Evolutionary conservation across 2,888 invertebrate genomes (phyloP).

Genomic region (Drosophila testacea): DNA sequence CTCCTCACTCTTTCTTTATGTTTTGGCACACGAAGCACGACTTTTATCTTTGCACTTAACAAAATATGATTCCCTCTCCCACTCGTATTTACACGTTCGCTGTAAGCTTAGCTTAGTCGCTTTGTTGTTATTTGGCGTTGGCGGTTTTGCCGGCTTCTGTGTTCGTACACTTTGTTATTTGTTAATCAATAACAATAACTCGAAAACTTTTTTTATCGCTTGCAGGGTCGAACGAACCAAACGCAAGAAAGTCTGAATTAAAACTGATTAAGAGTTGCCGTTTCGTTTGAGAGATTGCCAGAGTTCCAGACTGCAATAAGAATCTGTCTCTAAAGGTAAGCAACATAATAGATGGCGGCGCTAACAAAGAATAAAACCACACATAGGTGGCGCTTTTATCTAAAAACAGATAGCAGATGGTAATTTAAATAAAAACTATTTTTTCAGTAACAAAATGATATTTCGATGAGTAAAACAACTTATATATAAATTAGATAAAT

Average conservation of each 20-base stretch:
- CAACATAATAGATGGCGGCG: too few species aligned
- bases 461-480: too few species aligned
- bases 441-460: too few species aligned
- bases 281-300: too few species aligned
- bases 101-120: conserved; percentile 45
- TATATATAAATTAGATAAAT: too few species aligned
- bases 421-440: too few species aligned
- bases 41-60: conserved; percentile 55
- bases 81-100: conserved; percentile 54
- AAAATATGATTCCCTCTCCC: conserved; percentile 49
- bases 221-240: conserved; percentile 31
- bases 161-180: conserved; percentile 48
- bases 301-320: too few species aligned
- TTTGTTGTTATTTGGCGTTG: conserved; percentile 24
- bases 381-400: too few species aligned
- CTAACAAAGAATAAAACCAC: too few species aligned
- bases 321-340: too few species aligned
- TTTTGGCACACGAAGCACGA: conserved; percentile 59
- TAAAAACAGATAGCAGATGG: too few species aligned
- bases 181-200: conserved; percentile 62
- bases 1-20: conserved; percentile 21
- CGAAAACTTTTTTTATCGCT: conserved; percentile 29
- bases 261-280: conserved; percentile 45
- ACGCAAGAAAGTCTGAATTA: conserved; percentile 62
- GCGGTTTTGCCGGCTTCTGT: conserved; percentile 50